phyloP scores from a whole-genome alignment of 37 sponge, comb jelly and placozoan genomes.

The Spongia lamella region DNA sequence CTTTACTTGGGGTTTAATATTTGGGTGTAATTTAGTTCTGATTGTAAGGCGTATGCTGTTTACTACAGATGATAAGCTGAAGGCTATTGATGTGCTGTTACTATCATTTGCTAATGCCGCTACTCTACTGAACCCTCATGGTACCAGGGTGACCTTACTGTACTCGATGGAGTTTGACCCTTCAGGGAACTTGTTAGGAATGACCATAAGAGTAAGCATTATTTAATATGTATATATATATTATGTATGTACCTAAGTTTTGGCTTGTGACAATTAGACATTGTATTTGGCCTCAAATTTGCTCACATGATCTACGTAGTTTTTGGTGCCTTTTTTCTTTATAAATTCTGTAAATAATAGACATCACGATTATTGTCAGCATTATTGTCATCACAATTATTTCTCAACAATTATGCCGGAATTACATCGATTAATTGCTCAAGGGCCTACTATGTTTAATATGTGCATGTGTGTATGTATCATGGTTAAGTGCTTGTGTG shows the following conservation, averaged over 20 bases:
- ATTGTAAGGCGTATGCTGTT: background rate
- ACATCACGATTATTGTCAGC: too few relatives aligned
- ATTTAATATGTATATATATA: slow-evolving; percentile 6
- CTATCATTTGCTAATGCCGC: slow-evolving; percentile 90
- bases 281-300: background rate
- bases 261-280: background rate
- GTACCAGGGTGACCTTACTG: slow-evolving; percentile 86
- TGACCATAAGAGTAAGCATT: slow-evolving; percentile 62
- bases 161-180: slow-evolving; percentile 93
- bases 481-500: too few relatives aligned
- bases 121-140: slow-evolving; percentile 88
- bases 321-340: too few relatives aligned
- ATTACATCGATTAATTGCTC: too few relatives aligned
- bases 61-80: slow-evolving; percentile 75
- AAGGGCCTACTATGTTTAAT: too few relatives aligned
- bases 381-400: too few relatives aligned
- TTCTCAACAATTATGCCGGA: too few relatives aligned
- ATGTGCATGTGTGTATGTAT: too few relatives aligned
- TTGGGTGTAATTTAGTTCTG: too few relatives aligned
- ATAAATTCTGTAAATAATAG: too few relatives aligned
- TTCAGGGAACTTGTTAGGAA: slow-evolving; percentile 71
- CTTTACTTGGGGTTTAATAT: too few relatives aligned
- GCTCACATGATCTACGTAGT: too few relatives aligned
- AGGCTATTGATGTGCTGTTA: slow-evolving; percentile 86
- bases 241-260: background rate